phyloP scores from a whole-genome alignment of 2,888 invertebrate species.

The Dynastes tityus region DNA sequence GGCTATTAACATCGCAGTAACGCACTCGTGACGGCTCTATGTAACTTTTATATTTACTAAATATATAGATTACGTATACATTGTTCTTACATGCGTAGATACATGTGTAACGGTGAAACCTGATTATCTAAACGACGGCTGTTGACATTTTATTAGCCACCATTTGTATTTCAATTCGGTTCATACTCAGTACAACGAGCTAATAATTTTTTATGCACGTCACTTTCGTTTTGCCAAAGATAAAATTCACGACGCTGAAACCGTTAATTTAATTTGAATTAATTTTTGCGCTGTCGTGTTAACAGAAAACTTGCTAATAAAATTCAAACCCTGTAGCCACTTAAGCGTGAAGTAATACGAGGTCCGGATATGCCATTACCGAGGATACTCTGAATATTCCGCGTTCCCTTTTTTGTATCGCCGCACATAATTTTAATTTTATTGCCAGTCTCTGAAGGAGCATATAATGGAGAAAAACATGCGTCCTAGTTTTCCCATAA shows the following conservation, averaged over 20 bases:
- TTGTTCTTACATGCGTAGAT: no score
- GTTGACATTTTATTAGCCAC: no score
- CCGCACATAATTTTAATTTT: constrained; percentile 43
- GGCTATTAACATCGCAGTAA: no score
- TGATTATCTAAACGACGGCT: no score
- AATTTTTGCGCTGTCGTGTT: constrained; percentile 25
- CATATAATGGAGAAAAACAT: constrained; percentile 31
- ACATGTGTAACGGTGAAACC: no score
- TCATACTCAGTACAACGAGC: not conserved
- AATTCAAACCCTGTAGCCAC: constrained; percentile 28
- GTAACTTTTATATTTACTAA: no score
- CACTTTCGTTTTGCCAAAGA: constrained; percentile 8
- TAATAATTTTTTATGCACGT: not conserved
- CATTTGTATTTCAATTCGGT: no score
- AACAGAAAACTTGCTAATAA: constrained; percentile 30
- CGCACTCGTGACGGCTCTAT: no score
- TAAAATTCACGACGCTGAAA: constrained; percentile 9
- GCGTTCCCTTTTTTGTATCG: constrained; percentile 31
- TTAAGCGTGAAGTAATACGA: constrained; percentile 26
- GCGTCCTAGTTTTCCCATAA: constrained; percentile 13
- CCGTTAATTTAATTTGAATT: constrained; percentile 32
- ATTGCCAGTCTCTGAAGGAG: constrained; percentile 27
- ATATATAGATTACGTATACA: no score
- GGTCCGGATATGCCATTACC: constrained; percentile 17
- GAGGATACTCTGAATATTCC: constrained; percentile 10